Percentiles rank a stretch among this genome's conserved stretches.
Evolutionary conservation across 2,888 invertebrate genomes (phyloP).

Genomic region (Aleiodes leptofemur): DNA sequence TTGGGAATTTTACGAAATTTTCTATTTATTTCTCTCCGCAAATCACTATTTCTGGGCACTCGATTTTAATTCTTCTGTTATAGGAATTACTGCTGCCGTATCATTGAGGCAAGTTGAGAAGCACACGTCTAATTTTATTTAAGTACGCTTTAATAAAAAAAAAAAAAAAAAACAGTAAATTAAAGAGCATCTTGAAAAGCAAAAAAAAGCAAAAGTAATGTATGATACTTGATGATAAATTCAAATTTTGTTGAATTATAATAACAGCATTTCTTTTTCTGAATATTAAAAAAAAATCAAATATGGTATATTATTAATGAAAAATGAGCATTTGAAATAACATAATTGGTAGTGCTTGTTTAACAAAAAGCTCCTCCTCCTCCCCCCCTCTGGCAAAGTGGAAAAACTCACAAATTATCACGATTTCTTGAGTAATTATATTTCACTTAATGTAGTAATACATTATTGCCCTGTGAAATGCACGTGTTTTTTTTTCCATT

Average conservation of each 20-base stretch:
- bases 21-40: conserved; percentile 11
- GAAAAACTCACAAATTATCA: conserved; percentile 18
- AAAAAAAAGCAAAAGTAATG: conserved; percentile 11
- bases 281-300: no score
- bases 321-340: conserved; percentile 17
- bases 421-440: conserved; percentile 12
- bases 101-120: conserved; percentile 74
- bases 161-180: no score
- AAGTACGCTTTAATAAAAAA: conserved; percentile 40
- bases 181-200: conserved; percentile 39
- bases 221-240: conserved; percentile 24
- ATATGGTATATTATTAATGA: not conserved
- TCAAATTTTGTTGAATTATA: conserved; percentile 2
- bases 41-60: conserved; percentile 57
- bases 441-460: conserved; percentile 10
- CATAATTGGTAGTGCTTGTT: conserved; percentile 24
- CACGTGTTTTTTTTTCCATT: conserved; percentile 14
- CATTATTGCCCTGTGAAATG: conserved; percentile 15
- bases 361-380: conserved; percentile 10
- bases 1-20: not conserved
- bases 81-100: conserved; percentile 74
- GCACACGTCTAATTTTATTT: conserved; percentile 51
- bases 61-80: conserved; percentile 73
- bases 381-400: not conserved
- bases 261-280: not conserved